phyloP scores from a whole-genome alignment of 2,797 vertebrate species.

The Eulemur coronatus region DNA sequence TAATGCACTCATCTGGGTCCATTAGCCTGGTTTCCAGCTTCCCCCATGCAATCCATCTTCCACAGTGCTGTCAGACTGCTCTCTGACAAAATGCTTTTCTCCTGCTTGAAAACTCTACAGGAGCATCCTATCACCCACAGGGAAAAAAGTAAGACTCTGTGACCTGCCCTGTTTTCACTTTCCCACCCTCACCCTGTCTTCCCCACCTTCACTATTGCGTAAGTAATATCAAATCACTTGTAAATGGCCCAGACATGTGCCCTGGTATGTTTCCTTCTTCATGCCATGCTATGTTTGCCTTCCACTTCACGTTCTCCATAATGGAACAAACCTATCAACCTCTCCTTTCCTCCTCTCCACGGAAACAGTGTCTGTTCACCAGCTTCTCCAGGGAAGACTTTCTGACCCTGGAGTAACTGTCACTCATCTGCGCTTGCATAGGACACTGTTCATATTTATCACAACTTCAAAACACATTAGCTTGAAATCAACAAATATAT shows the following conservation, averaged over 20 bases:
- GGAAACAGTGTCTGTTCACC: accelerated
- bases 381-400: neutral
- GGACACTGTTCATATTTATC: neutral
- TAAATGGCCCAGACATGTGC: neutral
- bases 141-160: accelerated
- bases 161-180: neutral
- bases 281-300: accelerated
- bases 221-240: neutral
- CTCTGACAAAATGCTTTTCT: neutral
- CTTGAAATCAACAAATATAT: neutral
- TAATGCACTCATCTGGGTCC: too few relatives aligned
- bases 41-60: neutral
- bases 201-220: neutral
- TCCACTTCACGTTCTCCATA: neutral
- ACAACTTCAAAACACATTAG: neutral
- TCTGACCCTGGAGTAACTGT: neutral
- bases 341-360: neutral
- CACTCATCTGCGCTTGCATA: neutral
- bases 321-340: neutral
- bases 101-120: neutral
- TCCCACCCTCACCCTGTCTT: neutral
- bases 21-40: neutral
- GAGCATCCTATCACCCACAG: neutral
- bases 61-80: neutral
- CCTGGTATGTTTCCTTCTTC: neutral